phyloP scores from a whole-genome alignment of 2,888 invertebrate species.

The Shargacucullia verbasci region DNA sequence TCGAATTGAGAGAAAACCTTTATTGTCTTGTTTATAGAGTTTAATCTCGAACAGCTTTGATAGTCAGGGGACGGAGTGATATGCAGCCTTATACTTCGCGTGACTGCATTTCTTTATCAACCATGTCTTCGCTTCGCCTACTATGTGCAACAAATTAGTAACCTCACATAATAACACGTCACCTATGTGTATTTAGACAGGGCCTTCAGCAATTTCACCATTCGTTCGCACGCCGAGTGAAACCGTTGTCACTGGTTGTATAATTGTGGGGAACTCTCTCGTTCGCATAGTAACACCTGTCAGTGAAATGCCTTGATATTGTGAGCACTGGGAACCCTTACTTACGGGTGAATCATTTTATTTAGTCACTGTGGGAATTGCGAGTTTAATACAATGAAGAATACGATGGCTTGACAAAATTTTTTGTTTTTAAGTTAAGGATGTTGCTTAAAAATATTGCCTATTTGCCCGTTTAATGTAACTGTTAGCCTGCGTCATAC shows the following conservation, averaged over 20 bases:
- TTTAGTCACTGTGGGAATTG: slow-evolving; percentile 1
- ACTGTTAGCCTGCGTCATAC: no score
- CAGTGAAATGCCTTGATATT: slow-evolving; percentile 39
- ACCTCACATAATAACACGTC: slow-evolving; percentile 30
- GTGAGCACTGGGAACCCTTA: slow-evolving; percentile 35
- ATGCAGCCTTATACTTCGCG: slow-evolving; percentile 1
- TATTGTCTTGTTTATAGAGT: no score
- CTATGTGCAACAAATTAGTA: slow-evolving; percentile 34
- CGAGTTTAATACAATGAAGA: neutral
- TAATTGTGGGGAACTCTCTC: slow-evolving; percentile 76
- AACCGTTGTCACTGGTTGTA: slow-evolving; percentile 62
- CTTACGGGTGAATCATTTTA: slow-evolving; percentile 5
- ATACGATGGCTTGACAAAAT: no score
- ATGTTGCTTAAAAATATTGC: no score
- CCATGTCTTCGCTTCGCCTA: slow-evolving; percentile 9
- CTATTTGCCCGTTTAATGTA: no score
- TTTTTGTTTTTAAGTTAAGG: no score
- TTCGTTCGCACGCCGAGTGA: slow-evolving; percentile 63
- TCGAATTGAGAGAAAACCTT: no score
- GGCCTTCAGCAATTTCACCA: slow-evolving; percentile 58
- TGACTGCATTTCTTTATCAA: slow-evolving; percentile 19
- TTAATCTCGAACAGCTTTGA: no score
- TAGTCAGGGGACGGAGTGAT: no score
- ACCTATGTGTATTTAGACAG: slow-evolving; percentile 3
- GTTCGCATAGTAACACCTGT: slow-evolving; percentile 55